These are phyloP conservation scores for Cabera pusaria DNA, from an alignment of 2,888 invertebrate species.

Conservation along the genomic window DNA sequence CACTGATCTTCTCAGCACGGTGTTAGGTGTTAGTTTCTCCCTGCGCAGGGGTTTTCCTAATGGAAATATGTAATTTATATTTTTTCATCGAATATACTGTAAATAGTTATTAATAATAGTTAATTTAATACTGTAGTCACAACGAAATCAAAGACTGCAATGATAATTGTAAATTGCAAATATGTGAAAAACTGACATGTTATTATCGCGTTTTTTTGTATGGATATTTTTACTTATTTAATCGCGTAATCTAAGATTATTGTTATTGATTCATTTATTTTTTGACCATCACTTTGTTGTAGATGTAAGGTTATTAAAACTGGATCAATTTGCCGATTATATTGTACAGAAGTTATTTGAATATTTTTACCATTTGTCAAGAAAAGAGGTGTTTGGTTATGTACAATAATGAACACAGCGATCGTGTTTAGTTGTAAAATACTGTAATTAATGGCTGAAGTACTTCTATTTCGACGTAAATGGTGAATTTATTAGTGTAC, in stretches of 20 bases:
- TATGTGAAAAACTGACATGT: constrained; percentile 59
- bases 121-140: constrained; percentile 76
- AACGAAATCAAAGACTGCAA: constrained; percentile 81
- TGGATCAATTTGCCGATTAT: constrained; percentile 20
- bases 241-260: constrained; percentile 53
- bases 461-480: constrained; percentile 2
- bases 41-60: constrained; percentile 72
- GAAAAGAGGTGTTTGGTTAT: constrained; percentile 4
- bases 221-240: constrained; percentile 69
- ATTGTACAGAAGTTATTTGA: constrained; percentile 24
- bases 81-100: constrained; percentile 72
- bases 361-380: constrained; percentile 2
- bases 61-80: constrained; percentile 60
- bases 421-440: constrained; percentile 15
- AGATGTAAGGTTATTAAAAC: constrained; percentile 39
- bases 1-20: constrained; percentile 62
- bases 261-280: constrained; percentile 74
- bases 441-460: constrained; percentile 7
- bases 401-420: constrained; percentile 16
- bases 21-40: constrained; percentile 58
- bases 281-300: constrained; percentile 73
- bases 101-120: constrained; percentile 55
- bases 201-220: constrained; percentile 38
- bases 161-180: constrained; percentile 39
- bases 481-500: background rate